These are phyloP conservation scores for Chromis chromis DNA, from an alignment of 2,797 vertebrate genomes.

Conservation along the genomic window DNA sequence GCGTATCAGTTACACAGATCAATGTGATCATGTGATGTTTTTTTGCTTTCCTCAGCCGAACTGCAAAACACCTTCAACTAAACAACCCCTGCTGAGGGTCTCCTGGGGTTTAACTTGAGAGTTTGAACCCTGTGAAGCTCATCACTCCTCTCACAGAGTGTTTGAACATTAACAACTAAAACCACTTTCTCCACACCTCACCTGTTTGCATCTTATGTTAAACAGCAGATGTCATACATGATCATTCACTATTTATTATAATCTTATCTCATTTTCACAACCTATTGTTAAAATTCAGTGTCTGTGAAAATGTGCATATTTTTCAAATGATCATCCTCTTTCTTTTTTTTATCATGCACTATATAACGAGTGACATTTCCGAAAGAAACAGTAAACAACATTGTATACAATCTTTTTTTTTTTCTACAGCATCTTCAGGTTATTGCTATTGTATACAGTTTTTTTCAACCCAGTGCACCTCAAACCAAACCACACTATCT, in stretches of 20 bases:
- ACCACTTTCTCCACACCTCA: slow-evolving; percentile 1
- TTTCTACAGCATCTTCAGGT: slow-evolving; percentile 27
- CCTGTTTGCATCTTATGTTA: neutral
- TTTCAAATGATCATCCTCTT: too few species aligned
- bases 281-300: too few species aligned
- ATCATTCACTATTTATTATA: too few species aligned
- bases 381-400: neutral
- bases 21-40: slow-evolving; percentile 8
- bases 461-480: slow-evolving; percentile 17
- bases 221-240: too few species aligned
- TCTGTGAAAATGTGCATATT: too few species aligned
- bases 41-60: neutral
- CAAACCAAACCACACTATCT: slow-evolving; percentile 5
- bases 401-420: neutral
- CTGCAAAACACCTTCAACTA: neutral
- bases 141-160: neutral
- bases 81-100: neutral
- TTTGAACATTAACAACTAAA: slow-evolving; percentile 9
- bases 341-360: too few species aligned
- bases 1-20: neutral
- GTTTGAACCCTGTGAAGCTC: slow-evolving; percentile 2
- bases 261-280: too few species aligned
- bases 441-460: neutral
- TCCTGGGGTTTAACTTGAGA: neutral
- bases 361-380: too few species aligned